Evolutionary conservation across 1,140 invertebrate genomes (phyloP), one percentile per base, ranked within the genome.

Genomic region (Chrysomallon squamiferum): DNA sequence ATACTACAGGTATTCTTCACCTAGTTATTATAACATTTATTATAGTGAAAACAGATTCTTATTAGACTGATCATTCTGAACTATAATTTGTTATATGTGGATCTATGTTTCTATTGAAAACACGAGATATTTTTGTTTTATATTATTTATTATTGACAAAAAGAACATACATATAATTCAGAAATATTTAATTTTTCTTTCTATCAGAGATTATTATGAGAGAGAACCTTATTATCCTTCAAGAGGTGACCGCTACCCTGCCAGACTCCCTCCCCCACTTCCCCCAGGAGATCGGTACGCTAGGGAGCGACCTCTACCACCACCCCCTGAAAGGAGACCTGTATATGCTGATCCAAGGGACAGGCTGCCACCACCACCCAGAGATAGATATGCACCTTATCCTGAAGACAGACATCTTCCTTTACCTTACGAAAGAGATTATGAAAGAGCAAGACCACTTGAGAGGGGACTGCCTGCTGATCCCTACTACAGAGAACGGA

Each of bases 401-500:
- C 59, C 65, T 35, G 70, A 72, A 6, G 70, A 72, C 7, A 62
- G 66, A 32, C n/a, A 59, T 13, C 35, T 38, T 38, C 35, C 35
- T 7, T 15, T 15, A 38, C 43, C 64, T 25, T 66, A 66, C 38
- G 64, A 66, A 18, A 29, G 64, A 27, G 29, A 30, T 54, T 32
- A 59, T 30, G 50, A 58, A 47, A 38, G 32, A 43, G 43, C 47
- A 9, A 33, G 32, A 29, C 45, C 32, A 15, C 4, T 32, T 5
- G 49, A 59, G 33, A 5, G 35, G 35, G 35, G 35, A 15, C 25
- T 62, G 27, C 54, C 70, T 4, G 52, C 66, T 27, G 74, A 76
- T 29, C 66, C 69, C 1, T 74, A 76, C 60, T 69, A 74, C 57
- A 70, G 73, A 57, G 73, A 77, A n/a, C 65, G 73, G 50, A 69